These are phyloP conservation scores for Tenodera sinensis DNA, from an alignment of 2,888 invertebrate genomes.

Conservation along the genomic window DNA sequence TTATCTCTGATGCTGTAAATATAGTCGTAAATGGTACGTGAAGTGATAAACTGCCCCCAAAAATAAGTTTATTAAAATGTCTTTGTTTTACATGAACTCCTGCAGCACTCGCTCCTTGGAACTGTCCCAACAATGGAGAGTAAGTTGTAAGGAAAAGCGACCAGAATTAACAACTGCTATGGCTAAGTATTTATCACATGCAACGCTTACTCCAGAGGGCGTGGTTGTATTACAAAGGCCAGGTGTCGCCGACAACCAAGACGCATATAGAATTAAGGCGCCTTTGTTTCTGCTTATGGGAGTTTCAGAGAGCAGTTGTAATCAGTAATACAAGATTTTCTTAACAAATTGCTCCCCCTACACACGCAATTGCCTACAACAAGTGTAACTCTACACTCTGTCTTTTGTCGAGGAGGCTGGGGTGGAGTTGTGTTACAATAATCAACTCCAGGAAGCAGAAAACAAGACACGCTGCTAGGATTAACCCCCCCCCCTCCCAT, in stretches of 20 bases:
- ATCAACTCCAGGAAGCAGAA: neutral
- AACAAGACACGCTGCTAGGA: neutral
- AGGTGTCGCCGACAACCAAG: neutral
- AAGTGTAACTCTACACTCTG: neutral
- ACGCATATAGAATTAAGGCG: neutral
- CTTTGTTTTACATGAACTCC: no score
- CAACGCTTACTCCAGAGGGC: neutral
- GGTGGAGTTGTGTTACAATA: neutral
- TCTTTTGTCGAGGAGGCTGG: neutral
- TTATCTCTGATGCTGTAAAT: no score
- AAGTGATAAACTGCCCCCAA: no score
- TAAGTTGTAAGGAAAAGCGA: neutral
- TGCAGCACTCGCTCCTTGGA: no score
- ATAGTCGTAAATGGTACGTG: no score
- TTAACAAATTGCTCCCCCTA: neutral
- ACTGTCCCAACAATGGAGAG: no score
- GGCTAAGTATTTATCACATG: neutral
- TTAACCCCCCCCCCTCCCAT: neutral
- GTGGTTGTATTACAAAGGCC: neutral
- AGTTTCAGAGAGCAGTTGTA: neutral
- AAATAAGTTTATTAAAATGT: no score
- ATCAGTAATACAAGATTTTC: neutral
- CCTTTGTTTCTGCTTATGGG: neutral
- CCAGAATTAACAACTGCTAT: neutral
- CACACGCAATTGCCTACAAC: neutral